phyloP scores from a whole-genome alignment of 2,797 vertebrate species.

The Leptodactylus fallax region DNA sequence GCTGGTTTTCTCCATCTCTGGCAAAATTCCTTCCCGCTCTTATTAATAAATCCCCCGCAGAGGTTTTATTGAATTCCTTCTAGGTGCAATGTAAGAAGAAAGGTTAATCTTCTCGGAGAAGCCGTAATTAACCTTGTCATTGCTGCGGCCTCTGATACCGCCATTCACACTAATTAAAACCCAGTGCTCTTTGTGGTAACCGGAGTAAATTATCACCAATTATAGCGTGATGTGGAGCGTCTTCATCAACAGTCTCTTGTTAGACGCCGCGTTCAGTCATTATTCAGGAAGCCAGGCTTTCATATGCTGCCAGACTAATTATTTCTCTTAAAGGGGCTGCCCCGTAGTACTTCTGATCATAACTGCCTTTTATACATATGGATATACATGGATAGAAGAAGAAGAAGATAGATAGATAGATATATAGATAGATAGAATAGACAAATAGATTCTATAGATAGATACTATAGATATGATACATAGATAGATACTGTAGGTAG shows the following conservation, averaged over 20 bases:
- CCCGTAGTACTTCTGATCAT: background rate
- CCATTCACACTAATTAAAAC: conserved; percentile 60
- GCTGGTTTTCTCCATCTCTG: background rate
- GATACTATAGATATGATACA: no score
- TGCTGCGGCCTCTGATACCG: conserved; percentile 35
- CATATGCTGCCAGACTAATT: conserved; percentile 30
- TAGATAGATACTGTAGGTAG: no score
- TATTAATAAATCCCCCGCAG: conserved; percentile 15
- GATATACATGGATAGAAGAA: background rate
- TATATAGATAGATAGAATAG: background rate
- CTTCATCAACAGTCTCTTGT: conserved; percentile 51
- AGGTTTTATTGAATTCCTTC: conserved; percentile 29
- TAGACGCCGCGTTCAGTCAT: conserved; percentile 20
- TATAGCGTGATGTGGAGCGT: conserved; percentile 22
- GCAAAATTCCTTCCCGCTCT: background rate
- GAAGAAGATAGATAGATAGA: background rate
- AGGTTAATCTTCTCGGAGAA: conserved; percentile 48
- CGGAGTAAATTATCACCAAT: conserved; percentile 53
- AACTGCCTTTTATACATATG: background rate
- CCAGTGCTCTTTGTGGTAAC: conserved; percentile 39
- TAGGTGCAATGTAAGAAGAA: conserved; percentile 25
- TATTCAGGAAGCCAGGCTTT: conserved; percentile 32
- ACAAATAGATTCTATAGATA: no score
- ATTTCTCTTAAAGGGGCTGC: conserved; percentile 12
- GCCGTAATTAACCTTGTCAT: conserved; percentile 50